phyloP scores from a whole-genome alignment of 2,797 vertebrate species.

The Babyrousa celebensis region DNA sequence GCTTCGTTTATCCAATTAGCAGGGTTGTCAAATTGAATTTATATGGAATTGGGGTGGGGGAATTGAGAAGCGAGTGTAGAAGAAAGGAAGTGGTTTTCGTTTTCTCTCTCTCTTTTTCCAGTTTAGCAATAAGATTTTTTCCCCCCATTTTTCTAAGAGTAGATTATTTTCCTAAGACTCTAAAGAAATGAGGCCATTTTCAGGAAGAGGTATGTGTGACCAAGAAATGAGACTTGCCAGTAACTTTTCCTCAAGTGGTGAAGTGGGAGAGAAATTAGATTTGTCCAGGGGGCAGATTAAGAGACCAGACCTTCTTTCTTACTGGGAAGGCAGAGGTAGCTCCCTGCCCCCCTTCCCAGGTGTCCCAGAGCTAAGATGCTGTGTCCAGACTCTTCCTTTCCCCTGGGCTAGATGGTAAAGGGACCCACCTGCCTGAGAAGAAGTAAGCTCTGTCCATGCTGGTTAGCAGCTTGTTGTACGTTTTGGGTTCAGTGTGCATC shows the following conservation, averaged over 20 bases:
- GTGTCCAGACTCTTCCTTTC: background rate
- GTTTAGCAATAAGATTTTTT: conserved; percentile 72
- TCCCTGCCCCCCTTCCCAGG: too few relatives aligned
- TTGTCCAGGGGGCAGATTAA: background rate
- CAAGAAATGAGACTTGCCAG: conserved; percentile 37
- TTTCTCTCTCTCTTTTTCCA: background rate
- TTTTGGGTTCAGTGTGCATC: background rate
- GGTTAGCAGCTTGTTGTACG: background rate
- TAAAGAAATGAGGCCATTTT: conserved; percentile 86
- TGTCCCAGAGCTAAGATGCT: background rate
- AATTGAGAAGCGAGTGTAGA: conserved; percentile 80
- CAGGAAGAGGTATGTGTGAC: conserved; percentile 66
- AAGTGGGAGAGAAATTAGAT: background rate
- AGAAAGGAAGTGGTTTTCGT: conserved; percentile 83
- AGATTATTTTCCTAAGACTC: conserved; percentile 49
- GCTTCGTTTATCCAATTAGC: conserved; percentile 98
- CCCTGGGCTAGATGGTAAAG: background rate
- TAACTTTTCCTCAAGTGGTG: background rate
- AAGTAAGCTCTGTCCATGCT: background rate
- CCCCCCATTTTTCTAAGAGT: background rate
- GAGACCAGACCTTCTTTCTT: background rate
- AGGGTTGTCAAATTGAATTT: conserved; percentile 99
- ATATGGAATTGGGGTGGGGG: conserved; percentile 91
- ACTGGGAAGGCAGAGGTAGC: background rate
- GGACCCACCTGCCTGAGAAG: background rate